phyloP scores from a whole-genome alignment of 2,113 vertebrate genomes.

The Buteo buteo region DNA sequence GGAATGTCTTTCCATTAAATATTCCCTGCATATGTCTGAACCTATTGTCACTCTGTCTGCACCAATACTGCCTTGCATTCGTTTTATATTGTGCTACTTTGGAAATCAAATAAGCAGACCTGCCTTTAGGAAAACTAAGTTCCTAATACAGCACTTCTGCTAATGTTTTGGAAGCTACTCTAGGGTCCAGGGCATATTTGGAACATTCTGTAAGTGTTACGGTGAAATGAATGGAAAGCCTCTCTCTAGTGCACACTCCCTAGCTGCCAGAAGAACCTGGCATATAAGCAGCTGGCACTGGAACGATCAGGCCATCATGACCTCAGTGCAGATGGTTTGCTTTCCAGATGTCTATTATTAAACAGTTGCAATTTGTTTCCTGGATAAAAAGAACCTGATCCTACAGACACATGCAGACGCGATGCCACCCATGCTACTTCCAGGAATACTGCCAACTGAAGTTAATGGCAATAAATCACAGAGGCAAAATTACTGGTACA shows the following conservation, averaged over 20 bases:
- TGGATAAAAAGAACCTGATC: not conserved
- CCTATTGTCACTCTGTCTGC: not conserved
- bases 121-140: not conserved
- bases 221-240: not conserved
- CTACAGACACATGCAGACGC: not conserved
- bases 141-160: not conserved
- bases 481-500: not conserved
- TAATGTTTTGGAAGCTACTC: not conserved
- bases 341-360: not conserved
- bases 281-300: not conserved
- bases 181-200: not conserved
- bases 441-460: not conserved
- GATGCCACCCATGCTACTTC: not conserved
- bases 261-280: not conserved
- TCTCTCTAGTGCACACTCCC: not conserved
- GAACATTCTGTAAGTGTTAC: not conserved
- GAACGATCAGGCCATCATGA: not conserved
- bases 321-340: not conserved
- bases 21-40: not conserved
- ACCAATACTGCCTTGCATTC: not conserved
- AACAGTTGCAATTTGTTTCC: not conserved
- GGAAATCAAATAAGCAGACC: not conserved
- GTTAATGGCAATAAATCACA: not conserved
- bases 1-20: not conserved
- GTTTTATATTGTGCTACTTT: not conserved